Conservation (phyloP, 2,797 vertebrate species). For the Poecile montanus region DNA sequence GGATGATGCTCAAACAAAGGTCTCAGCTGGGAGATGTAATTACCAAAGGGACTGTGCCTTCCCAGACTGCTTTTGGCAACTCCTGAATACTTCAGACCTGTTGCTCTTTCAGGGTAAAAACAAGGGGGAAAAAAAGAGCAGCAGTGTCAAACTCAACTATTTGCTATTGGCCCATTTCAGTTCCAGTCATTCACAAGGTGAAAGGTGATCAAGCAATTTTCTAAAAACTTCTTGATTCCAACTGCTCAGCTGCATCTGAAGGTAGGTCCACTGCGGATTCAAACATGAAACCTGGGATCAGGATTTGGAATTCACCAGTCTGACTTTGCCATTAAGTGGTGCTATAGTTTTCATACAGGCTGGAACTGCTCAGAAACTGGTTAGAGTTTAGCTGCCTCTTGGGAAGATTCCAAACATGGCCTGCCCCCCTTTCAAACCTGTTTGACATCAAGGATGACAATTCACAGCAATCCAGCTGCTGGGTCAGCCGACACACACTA, state of each 20-base stretch:
- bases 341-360: background rate
- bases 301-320: background rate
- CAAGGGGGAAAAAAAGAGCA: background rate
- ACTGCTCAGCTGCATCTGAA: background rate
- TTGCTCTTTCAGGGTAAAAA: background rate
- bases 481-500: background rate
- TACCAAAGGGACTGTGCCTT: background rate
- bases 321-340: background rate
- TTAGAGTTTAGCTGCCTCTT: background rate
- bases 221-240: background rate
- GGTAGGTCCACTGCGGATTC: background rate
- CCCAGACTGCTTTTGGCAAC: background rate
- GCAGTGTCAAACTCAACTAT: background rate
- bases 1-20: background rate
- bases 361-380: background rate
- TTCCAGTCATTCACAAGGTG: background rate
- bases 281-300: background rate
- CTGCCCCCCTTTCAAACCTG: background rate
- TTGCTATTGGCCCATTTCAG: background rate
- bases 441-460: background rate
- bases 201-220: background rate
- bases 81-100: background rate
- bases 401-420: background rate
- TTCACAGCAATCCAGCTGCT: background rate
- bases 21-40: background rate